A percentile compares a stretch with the other conserved stretches of the same genome.
Evolutionary conservation across 1,140 invertebrate species (phyloP).

Genomic region (Megalonaias nervosa): DNA sequence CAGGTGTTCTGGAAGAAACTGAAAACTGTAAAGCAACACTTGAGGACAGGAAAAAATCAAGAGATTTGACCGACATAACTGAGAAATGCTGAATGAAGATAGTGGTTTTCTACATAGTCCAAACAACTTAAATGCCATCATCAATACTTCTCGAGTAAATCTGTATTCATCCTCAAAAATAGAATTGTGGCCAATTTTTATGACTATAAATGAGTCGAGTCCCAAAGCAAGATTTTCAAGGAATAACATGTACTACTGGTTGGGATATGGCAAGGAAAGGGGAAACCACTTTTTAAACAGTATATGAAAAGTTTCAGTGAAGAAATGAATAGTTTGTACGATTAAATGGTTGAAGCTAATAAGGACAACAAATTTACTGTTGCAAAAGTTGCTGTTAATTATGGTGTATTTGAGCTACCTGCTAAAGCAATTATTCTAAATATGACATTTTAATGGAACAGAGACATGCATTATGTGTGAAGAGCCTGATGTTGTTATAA

Average conservation of each 20-base stretch:
- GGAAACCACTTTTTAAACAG: conserved; percentile 32
- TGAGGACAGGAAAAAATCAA: conserved; percentile 1
- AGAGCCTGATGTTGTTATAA: conserved; percentile 29
- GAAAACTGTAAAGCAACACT: not conserved
- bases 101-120: not conserved
- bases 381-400: conserved; percentile 17
- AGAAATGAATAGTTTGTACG: conserved; percentile 24
- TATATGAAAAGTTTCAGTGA: conserved; percentile 11
- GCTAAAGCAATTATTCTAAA: conserved; percentile 36
- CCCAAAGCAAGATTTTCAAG: conserved; percentile 30
- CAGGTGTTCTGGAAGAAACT: conserved; percentile 36
- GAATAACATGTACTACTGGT: conserved; percentile 25
- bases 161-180: conserved; percentile 38
- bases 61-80: conserved; percentile 27
- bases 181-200: conserved; percentile 36
- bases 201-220: conserved; percentile 32
- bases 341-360: conserved; percentile 4
- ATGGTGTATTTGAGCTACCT: conserved; percentile 25
- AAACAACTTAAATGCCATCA: conserved; percentile 2
- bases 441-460: conserved; percentile 42
- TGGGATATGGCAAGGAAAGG: conserved; percentile 40
- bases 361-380: not conserved
- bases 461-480: conserved; percentile 36
- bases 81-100: conserved; percentile 17
- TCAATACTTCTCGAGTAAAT: conserved; percentile 46